Base-by-base conservation (phyloP, 2,113 vertebrate species). In the Trochalopteron elliotii region DNA sequence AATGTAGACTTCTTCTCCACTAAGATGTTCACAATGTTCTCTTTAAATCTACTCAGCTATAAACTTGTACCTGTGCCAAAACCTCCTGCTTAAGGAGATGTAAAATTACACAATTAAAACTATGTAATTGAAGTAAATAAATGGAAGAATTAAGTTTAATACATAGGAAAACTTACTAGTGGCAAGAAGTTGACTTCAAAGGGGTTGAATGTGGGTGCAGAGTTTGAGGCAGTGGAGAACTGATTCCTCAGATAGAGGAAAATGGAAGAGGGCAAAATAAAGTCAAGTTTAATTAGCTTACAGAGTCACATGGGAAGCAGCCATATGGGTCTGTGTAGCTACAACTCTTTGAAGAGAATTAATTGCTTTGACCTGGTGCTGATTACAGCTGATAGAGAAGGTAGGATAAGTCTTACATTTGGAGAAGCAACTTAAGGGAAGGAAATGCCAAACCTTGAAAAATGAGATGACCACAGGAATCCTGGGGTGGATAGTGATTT, bases 321-420 rank as follows among this genome's bases (percentile, higher is more conserved):
- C 86, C 92, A 91, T 95, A 96, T 95, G 96, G 84, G 93, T 87
- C 90, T 87, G 53, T 72, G 90, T 64, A 86, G 89, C 35, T 77
- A 83, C 57, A 93, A 55, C 45, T 87, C 80, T 96, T 95, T 94
- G 82, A 96, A 97, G 70, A 91, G 83, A 96, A 95, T 95, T 97
- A 95, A 97, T 97, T 96, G 86, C 92, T 97, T 95, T 96, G 94
- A 94, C 96, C 94, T 93, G 93, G 71, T 96, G 83, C 76, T 92
- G 92, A 97, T 86, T 92, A 70, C 59, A 89, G 88, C 83, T 92
- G 65, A 56, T 67, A 72, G 47, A 90, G 56, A 84, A 81, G 79
- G 71, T 63, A 61, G 60, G 37, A 12, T 30, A 91, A 93, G 82
- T 68, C 59, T 94, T 42, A 67, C 9, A 77, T 91, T 74, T 83